Evolutionary conservation across 2,113 vertebrate genomes (phyloP), one percentile per base, ranked within the genome.

Genomic region (Notechis scutatus): DNA sequence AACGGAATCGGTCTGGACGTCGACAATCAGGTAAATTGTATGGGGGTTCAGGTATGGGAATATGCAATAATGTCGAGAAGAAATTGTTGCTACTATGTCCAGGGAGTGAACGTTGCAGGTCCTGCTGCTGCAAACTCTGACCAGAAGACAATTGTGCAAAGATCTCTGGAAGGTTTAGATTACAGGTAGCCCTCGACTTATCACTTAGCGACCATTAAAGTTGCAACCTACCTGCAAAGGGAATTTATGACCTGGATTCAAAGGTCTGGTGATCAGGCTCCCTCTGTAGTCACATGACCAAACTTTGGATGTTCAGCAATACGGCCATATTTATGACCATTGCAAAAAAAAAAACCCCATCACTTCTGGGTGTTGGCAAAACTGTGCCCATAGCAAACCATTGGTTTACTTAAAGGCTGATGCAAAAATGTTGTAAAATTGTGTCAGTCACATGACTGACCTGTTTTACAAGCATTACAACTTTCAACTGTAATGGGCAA

Each of bases 1-100:
- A 89, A 1, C 95, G 94, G 0, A 95, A 56, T 0, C 95, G 97
- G 20, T 97, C 98, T 88, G 98, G 97, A 18, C 98, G 99, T 89
- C 98, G 99, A 92, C 98, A 98, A 90, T 99, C 99, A 8, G 99
- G 99, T 99, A 97, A 95, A 97, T 21, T 81, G 18, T 21, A 81
- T 9, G 52, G 24, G 74, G 1, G 0, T 6, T 45, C 24, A 69
- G 39, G 29, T 54, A 7, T 39, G 14, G 21, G 29, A 26, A 45
- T 81, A 39, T n/a, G 64, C 61, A 52, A 1, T 6, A 12, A 39
- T 5, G 5, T 5, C 1, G 10, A 6, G 5, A 15, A 47, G 11
- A 54, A 42, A 14, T 18, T 45, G 59, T 52, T 88, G 21, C 39
- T 29, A 34, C 14, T 23, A 11, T 54, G 39, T 20, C 7, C 29